These are phyloP conservation scores for Solenopsis invicta DNA, from an alignment of 1,140 invertebrate species.

Conservation along the genomic window DNA sequence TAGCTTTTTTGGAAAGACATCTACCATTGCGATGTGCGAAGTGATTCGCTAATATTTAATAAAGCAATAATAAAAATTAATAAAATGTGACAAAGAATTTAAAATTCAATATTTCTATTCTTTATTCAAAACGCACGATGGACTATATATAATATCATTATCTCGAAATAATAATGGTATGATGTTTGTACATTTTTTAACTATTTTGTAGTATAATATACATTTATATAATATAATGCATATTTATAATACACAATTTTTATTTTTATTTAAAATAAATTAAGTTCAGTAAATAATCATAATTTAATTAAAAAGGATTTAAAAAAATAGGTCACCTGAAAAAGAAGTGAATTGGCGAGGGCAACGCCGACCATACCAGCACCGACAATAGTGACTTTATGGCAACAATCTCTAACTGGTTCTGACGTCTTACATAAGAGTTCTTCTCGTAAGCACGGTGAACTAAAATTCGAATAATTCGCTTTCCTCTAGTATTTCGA, in stretches of 20 bases:
- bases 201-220: too few species aligned
- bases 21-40: constrained; percentile 88
- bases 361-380: constrained; percentile 90
- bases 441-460: constrained; percentile 77
- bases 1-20: constrained; percentile 88
- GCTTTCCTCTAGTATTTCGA: not conserved
- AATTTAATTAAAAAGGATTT: not conserved
- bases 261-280: constrained; percentile 28
- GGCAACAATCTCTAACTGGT: constrained; percentile 77
- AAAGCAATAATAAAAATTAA: constrained; percentile 11
- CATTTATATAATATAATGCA: too few species aligned
- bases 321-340: constrained; percentile 84
- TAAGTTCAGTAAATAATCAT: not conserved
- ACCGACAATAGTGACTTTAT: constrained; percentile 89
- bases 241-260: constrained; percentile 49
- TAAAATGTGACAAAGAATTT: not conserved
- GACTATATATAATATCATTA: not conserved
- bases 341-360: constrained; percentile 88
- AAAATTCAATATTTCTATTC: not conserved
- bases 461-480: constrained; percentile 54
- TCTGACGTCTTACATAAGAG: constrained; percentile 80
- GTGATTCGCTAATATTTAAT: constrained; percentile 84
- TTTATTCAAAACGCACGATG: not conserved
- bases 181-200: not conserved
- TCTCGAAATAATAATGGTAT: not conserved